Evolutionary conservation across 92 coral and sea anemone species (phyloP).

Genomic region (Pocillopora meandrina): DNA sequence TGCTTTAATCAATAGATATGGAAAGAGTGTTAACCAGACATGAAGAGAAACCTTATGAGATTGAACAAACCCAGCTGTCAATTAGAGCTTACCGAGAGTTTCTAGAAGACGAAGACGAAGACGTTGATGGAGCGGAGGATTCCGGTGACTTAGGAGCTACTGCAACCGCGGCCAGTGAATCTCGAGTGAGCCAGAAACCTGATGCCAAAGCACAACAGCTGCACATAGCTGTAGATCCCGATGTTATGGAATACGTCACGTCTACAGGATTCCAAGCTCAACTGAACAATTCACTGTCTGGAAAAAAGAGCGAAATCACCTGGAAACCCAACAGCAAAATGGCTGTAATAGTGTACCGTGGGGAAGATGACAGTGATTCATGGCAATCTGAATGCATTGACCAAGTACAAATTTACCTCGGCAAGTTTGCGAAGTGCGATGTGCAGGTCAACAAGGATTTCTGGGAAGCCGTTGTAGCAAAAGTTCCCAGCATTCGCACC

Average conservation of each 20-base stretch:
- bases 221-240: conserved; percentile 57
- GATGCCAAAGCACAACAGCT: conserved; percentile 12
- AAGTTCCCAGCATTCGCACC: conserved; percentile 44
- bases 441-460: conserved; percentile 38
- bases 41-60: conserved; percentile 12
- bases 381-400: conserved; percentile 43
- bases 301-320: conserved; percentile 12
- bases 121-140: not conserved
- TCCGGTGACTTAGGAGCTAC: not conserved
- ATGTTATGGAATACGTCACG: conserved; percentile 62
- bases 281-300: conserved; percentile 37
- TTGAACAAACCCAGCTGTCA: conserved; percentile 45
- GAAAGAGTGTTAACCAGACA: conserved; percentile 21
- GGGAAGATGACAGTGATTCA: conserved; percentile 8
- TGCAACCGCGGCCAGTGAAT: not conserved
- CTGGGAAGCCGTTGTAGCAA: conserved; percentile 50
- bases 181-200: conserved; percentile 3
- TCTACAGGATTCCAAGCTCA: conserved; percentile 22
- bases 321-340: conserved; percentile 27
- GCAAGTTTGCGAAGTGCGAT: conserved; percentile 18
- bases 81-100: conserved; percentile 41
- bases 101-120: conserved; percentile 50
- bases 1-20: conserved; percentile 29
- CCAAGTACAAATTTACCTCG: conserved; percentile 12
- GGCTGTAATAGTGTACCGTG: conserved; percentile 33